Conservation (phyloP, 1,140 invertebrate species). For the Trachymyrmex cornetzi region DNA sequence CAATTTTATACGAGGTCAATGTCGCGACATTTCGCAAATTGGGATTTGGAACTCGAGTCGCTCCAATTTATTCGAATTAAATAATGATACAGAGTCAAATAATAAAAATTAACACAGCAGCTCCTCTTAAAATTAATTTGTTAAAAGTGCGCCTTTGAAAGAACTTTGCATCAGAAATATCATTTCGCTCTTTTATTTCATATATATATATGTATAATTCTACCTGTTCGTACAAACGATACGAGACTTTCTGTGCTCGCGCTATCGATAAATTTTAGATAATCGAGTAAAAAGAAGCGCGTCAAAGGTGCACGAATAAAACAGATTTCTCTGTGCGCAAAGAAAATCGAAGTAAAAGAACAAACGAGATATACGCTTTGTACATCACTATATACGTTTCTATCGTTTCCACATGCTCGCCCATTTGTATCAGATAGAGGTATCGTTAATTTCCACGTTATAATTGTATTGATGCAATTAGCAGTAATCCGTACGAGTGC, state of each 20-base stretch:
- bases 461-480: constrained; percentile 21
- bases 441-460: constrained; percentile 19
- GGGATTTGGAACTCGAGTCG: not conserved
- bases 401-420: not conserved
- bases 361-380: not conserved
- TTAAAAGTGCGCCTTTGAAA: not conserved
- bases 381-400: not conserved
- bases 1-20: constrained; percentile 29
- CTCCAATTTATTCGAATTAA: not conserved
- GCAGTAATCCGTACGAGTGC: not conserved
- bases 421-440: not conserved
- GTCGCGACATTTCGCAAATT: not conserved
- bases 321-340: not conserved
- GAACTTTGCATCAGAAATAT: not conserved
- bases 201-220: not conserved
- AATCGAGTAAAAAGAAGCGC: constrained; percentile 1
- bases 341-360: constrained; percentile 1
- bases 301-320: not conserved
- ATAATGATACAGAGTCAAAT: not conserved
- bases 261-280: not conserved
- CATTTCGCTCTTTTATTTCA: not conserved
- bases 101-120: not conserved
- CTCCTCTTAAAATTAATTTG: not conserved
- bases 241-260: not conserved
- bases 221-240: not conserved